Evolutionary conservation across 2,113 vertebrate genomes (phyloP).

Genomic region (Dermatemys mawii): DNA sequence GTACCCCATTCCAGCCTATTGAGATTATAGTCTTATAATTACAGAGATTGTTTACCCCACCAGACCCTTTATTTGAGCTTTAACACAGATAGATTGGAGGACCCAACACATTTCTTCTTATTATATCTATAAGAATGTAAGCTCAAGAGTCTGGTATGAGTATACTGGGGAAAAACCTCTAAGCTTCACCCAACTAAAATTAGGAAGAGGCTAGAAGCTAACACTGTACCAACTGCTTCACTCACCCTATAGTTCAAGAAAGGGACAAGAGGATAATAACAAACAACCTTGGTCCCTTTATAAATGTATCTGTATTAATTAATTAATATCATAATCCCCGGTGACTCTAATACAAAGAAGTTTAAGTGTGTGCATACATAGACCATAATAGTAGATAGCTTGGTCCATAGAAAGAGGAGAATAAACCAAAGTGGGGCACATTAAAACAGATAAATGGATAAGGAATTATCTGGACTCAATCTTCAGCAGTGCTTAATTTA

Average conservation of each 20-base stretch:
- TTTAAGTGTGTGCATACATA: neutral
- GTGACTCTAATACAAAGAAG: neutral
- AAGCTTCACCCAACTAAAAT: neutral
- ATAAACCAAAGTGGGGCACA: neutral
- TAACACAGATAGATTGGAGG: neutral
- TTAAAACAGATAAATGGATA: neutral
- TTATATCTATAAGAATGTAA: neutral
- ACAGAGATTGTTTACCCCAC: neutral
- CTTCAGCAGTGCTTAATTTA: neutral
- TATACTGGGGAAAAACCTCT: neutral
- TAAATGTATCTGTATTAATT: neutral
- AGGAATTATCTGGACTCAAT: neutral
- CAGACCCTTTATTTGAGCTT: neutral
- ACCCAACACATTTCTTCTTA: neutral
- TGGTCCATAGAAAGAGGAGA: neutral
- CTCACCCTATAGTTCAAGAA: neutral
- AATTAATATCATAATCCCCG: neutral
- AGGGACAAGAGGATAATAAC: neutral
- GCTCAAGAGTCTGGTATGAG: neutral
- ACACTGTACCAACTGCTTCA: neutral
- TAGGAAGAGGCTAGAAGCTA: neutral
- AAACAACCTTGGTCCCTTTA: neutral
- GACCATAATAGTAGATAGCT: neutral
- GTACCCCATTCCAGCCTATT: neutral
- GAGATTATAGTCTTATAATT: neutral